Base-by-base conservation (phyloP, 2,797 vertebrate genomes). In the Hozukius guyotensis region DNA sequence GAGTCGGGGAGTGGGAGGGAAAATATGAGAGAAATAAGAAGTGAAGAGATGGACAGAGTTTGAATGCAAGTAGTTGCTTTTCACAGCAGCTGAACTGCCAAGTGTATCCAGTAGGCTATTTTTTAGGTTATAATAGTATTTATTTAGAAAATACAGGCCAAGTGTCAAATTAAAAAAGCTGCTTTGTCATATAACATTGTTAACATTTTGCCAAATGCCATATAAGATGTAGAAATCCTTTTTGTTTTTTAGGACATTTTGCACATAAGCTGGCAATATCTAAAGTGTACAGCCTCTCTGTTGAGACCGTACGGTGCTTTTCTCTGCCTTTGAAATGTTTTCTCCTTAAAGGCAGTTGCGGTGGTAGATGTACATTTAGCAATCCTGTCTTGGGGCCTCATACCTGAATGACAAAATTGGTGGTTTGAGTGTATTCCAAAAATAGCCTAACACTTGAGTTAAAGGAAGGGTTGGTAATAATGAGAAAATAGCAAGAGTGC, bases 31-130 rank as follows among this genome's bases (percentile, higher is more conserved):
- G 27, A 80, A 68, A 79, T 59, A 53, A 69, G 60, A 57, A 75
- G 57, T 38, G 34, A 75, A 20, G 53, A 57, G 66, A 80, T 62
- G 85, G 77, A 73, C 60, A 70, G 34, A 77, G 56, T 72, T 72
- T 77, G 72, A 80, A 87, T 77, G 62, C 20, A 70, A 76, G 75
- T 63, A 80, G 74, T 65, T 86, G 80, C 79, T 83, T 92, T 81
- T 81, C 34, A 72, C 85, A 85, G 80, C 83, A 87, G 72, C 52
- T 79, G 63, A 82, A 81, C 66, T 83, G 83, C 46, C 71, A 83
- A 75, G 38, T 72, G 57, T 27, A 87, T 75, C 70, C 42, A 80
- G 38, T 66, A 34, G 57, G 66, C 55, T 46, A 25, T 59, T 46
- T 46, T 55, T 25, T 55, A 34, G 18, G 34, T 67, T 65, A 62